A percentile compares a stretch with the other conserved stretches of the same genome.
Evolutionary conservation across 2,888 invertebrate genomes (phyloP).

Genomic region (Folsomia candida): DNA sequence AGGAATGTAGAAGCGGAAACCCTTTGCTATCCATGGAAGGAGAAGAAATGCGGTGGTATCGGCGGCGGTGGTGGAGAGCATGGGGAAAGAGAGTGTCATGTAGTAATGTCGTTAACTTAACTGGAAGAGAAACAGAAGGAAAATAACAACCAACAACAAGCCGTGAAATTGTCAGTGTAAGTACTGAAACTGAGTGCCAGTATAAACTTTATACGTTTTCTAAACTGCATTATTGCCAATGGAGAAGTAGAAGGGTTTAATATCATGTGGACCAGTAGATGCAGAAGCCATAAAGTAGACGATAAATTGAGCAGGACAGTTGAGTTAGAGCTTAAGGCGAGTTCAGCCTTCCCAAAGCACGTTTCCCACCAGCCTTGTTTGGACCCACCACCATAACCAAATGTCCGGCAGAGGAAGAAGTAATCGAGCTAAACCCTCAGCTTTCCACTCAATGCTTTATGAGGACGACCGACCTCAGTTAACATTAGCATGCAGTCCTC

Average conservation of each 20-base stretch:
- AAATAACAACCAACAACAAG: neutral
- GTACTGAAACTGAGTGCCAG: neutral
- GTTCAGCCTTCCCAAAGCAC: constrained; percentile 21
- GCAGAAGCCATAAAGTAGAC: constrained; percentile 45
- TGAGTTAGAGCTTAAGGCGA: constrained; percentile 36
- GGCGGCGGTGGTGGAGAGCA: too few species aligned
- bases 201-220: constrained; percentile 12
- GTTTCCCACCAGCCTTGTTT: too few species aligned
- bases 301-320: constrained; percentile 46
- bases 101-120: constrained; percentile 6
- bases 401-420: constrained; percentile 3
- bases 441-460: neutral
- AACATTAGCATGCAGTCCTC: constrained; percentile 3
- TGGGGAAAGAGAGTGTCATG: neutral
- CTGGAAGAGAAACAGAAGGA: constrained; percentile 2
- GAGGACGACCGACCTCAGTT: neutral
- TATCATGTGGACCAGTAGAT: constrained; percentile 25
- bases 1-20: neutral
- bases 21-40: too few species aligned
- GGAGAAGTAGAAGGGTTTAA: constrained; percentile 33
- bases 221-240: constrained; percentile 24
- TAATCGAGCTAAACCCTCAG: neutral
- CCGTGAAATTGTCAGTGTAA: constrained; percentile 17
- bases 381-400: constrained; percentile 8
- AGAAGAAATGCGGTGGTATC: too few species aligned